Evolutionary conservation across 2,113 vertebrate species (phyloP).

Genomic region (Neolamprologus caudopunctatus): DNA sequence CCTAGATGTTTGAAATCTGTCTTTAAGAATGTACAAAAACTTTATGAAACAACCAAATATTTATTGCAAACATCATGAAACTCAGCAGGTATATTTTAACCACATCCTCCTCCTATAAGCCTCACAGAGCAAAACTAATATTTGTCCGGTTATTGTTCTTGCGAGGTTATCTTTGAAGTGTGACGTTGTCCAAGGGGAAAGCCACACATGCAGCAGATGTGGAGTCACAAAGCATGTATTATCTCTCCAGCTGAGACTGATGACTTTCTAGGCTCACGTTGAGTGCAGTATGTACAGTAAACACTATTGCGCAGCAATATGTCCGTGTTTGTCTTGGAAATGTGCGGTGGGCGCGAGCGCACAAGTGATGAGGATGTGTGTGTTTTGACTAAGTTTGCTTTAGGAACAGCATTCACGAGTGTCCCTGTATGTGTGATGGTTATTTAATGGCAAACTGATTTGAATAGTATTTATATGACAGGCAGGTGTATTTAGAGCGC

Average conservation of each 20-base stretch:
- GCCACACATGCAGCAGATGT: background rate
- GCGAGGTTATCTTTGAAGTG: conserved; percentile 14
- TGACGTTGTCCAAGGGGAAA: background rate
- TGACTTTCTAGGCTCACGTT: background rate
- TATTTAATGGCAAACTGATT: background rate
- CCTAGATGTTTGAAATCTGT: background rate
- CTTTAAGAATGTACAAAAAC: background rate
- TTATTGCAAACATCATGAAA: background rate
- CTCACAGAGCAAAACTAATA: conserved; percentile 38
- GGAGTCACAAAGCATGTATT: background rate
- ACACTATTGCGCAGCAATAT: conserved; percentile 1
- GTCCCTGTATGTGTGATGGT: background rate
- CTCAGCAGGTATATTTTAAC: background rate
- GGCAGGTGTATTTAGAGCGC: background rate
- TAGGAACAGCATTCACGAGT: background rate
- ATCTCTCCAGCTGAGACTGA: background rate
- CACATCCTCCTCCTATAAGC: background rate
- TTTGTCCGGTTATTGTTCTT: conserved; percentile 55
- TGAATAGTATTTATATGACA: background rate
- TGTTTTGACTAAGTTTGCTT: background rate
- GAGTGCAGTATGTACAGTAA: background rate
- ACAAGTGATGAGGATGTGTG: background rate
- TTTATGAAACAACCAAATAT: background rate
- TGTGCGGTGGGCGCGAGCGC: background rate
- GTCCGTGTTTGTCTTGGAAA: conserved; percentile 17